Evolutionary conservation across 2,797 vertebrate genomes (phyloP).

Genomic region (Hydrophis major): DNA sequence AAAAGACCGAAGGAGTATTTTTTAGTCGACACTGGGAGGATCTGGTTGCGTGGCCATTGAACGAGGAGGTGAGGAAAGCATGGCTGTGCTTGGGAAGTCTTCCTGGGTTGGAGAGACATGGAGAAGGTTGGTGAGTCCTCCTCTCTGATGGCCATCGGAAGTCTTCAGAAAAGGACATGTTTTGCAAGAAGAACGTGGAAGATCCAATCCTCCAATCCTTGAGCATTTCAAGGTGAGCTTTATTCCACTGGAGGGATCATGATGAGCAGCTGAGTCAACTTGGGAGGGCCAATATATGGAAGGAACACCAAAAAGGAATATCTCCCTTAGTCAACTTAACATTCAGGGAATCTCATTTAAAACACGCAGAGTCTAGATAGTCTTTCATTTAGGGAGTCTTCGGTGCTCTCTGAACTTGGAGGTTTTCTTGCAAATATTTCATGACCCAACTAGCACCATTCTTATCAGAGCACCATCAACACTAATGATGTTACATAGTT

Average conservation of each 20-base stretch:
- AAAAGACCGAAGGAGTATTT: no score
- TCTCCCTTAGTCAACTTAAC: not conserved
- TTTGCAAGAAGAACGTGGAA: not conserved
- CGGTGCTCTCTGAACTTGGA: no score
- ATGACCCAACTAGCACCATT: no score
- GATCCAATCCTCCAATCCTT: not conserved
- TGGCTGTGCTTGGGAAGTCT: not conserved
- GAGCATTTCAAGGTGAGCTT: not conserved
- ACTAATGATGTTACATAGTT: no score
- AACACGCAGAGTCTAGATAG: not conserved
- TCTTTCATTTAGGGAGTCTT: not conserved
- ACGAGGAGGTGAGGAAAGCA: not conserved
- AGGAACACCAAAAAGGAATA: not conserved
- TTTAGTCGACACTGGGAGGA: no score
- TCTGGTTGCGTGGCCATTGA: no score
- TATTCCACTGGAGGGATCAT: not conserved
- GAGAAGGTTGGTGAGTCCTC: not conserved
- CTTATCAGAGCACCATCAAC: no score
- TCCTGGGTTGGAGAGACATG: not conserved
- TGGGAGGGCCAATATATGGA: not conserved
- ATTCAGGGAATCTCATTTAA: not conserved
- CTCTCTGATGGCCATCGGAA: not conserved
- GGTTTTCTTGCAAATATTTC: no score
- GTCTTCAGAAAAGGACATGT: not conserved
- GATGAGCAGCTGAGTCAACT: not conserved